Percentiles rank a stretch among this genome's conserved stretches.
Evolutionary conservation across 92 coral and sea anemone species (phyloP).

Genomic region (Paragorgia papillata): DNA sequence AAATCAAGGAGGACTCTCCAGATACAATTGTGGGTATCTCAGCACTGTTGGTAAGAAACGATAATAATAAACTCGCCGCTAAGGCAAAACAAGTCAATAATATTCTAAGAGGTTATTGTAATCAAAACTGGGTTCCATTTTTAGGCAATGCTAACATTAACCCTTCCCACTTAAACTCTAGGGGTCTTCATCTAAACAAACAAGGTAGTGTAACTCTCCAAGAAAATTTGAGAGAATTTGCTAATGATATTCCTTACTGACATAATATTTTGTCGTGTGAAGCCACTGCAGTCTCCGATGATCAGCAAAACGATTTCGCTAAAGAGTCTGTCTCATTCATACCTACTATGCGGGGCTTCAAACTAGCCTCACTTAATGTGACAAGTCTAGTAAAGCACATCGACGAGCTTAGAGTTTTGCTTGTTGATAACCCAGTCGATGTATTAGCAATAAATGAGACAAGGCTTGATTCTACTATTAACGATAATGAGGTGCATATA

Average conservation of each 20-base stretch:
- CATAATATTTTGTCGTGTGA: no score
- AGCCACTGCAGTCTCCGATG: background rate
- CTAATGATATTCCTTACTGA: background rate
- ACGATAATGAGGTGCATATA: no score
- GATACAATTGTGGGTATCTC: conserved; percentile 47
- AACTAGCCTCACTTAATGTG: conserved; percentile 25
- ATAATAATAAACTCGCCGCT: conserved; percentile 23
- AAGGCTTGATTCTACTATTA: no score
- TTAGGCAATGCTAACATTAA: conserved; percentile 46
- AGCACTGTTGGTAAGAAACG: conserved; percentile 39
- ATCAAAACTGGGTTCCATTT: conserved; percentile 37
- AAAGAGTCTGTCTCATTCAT: no score
- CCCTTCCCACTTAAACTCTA: conserved; percentile 30
- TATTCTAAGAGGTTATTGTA: conserved; percentile 40
- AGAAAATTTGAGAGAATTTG: conserved; percentile 32
- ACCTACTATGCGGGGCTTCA: conserved; percentile 46
- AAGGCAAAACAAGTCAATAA: no score
- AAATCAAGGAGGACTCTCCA: conserved; percentile 37
- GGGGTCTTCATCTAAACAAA: conserved; percentile 50
- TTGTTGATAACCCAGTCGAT: conserved; percentile 38
- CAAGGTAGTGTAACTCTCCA: conserved; percentile 42
- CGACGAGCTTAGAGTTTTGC: conserved; percentile 41
- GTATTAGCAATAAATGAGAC: no score
- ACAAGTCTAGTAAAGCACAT: no score
- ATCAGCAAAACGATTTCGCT: no score